Evolutionary conservation across 1,140 invertebrate species (phyloP).

Genomic region (Galleria mellonella): DNA sequence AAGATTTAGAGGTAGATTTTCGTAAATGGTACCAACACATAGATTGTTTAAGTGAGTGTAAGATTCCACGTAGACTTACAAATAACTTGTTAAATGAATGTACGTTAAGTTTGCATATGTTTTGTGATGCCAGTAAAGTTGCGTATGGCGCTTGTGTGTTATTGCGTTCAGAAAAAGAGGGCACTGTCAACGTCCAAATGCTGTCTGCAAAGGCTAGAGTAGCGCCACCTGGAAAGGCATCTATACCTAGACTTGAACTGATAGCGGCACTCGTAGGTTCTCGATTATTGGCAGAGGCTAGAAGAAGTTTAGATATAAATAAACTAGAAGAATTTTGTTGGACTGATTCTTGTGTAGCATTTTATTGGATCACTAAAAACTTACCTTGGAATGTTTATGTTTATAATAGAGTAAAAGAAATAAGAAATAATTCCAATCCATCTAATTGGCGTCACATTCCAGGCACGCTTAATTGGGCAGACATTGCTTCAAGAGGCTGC

Average conservation of each 20-base stretch:
- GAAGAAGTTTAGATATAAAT: constrained; percentile 1
- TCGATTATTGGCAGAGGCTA: background rate
- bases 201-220: constrained; percentile 7
- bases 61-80: background rate
- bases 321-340: too few relatives aligned
- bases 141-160: constrained; percentile 5
- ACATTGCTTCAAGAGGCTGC: too few relatives aligned
- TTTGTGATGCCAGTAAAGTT: constrained; percentile 8
- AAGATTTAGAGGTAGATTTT: background rate
- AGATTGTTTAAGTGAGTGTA: background rate
- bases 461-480: too few relatives aligned
- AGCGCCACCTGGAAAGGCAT: constrained; percentile 1
- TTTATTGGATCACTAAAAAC: too few relatives aligned
- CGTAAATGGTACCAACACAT: background rate
- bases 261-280: constrained; percentile 3
- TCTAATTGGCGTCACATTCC: too few relatives aligned
- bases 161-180: background rate
- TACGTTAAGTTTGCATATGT: constrained; percentile 6
- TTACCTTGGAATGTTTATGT: too few relatives aligned
- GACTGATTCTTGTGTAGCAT: background rate
- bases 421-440: too few relatives aligned
- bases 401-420: too few relatives aligned
- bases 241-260: constrained; percentile 12
- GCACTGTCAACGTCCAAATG: constrained; percentile 3
- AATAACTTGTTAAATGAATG: too few relatives aligned